These are phyloP conservation scores for Caenorhabditis remanei DNA, from an alignment of 1,140 invertebrate genomes.

Conservation along the genomic window DNA sequence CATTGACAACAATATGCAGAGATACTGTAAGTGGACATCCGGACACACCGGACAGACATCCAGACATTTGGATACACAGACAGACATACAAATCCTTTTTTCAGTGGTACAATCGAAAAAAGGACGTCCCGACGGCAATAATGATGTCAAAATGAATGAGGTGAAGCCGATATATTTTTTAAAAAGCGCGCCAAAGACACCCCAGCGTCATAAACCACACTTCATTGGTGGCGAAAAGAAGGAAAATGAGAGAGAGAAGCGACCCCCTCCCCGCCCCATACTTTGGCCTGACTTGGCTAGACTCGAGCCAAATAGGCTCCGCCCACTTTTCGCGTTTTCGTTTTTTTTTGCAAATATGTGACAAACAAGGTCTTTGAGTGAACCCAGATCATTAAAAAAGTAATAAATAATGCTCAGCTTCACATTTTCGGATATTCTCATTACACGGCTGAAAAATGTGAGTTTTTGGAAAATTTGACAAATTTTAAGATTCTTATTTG, in stretches of 20 bases:
- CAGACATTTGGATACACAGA: neutral
- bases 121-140: neutral
- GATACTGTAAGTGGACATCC: conserved; percentile 28
- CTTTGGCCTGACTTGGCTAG: neutral
- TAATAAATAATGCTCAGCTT: neutral
- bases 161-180: too few relatives aligned
- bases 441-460: too few relatives aligned
- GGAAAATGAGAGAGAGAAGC: too few relatives aligned
- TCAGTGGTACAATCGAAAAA: conserved; percentile 34
- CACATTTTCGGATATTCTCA: neutral
- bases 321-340: neutral
- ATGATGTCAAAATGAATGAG: neutral
- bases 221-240: too few relatives aligned
- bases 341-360: too few relatives aligned
- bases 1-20: conserved; percentile 39
- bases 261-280: too few relatives aligned
- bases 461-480: too few relatives aligned
- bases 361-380: neutral
- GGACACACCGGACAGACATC: too few relatives aligned
- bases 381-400: too few relatives aligned
- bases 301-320: neutral
- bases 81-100: neutral
- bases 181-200: too few relatives aligned
- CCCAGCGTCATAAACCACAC: too few relatives aligned
- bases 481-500: too few relatives aligned